phyloP scores from a whole-genome alignment of 2,113 vertebrate species.

The Elephas maximus region DNA sequence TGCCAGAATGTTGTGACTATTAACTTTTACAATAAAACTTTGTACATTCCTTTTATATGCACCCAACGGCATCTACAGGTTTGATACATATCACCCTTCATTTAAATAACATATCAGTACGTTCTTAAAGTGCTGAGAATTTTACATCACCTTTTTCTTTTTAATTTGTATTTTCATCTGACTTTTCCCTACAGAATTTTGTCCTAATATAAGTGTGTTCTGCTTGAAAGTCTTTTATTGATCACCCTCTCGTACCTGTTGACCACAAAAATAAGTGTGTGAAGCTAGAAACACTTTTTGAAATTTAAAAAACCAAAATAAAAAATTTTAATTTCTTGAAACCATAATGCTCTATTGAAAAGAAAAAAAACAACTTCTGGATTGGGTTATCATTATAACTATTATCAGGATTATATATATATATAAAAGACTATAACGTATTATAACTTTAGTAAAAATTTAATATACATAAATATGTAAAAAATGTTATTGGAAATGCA shows the following conservation, averaged over 20 bases:
- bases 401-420: background rate
- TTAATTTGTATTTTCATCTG: conserved; percentile 55
- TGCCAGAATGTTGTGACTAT: background rate
- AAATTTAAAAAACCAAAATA: conserved; percentile 44
- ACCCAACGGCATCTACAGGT: background rate
- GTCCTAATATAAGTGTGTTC: conserved; percentile 53
- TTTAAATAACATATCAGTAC: background rate
- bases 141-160: conserved; percentile 23
- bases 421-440: background rate
- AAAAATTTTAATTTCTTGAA: conserved; percentile 64
- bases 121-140: background rate
- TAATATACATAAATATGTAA: background rate
- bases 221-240: conserved; percentile 53
- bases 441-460: conserved; percentile 32
- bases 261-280: conserved; percentile 29
- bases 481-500: background rate
- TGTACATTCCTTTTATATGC: background rate
- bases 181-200: conserved; percentile 53
- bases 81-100: background rate
- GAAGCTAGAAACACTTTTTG: conserved; percentile 55
- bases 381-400: background rate
- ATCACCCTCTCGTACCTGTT: conserved; percentile 53
- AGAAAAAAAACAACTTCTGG: conserved; percentile 17
- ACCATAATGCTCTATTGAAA: background rate
- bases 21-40: conserved; percentile 56